A percentile compares a stretch with the other conserved stretches of the same genome.
These are phyloP conservation scores for Aramus guarauna DNA, from an alignment of 2,113 vertebrate genomes.

Conservation along the genomic window DNA sequence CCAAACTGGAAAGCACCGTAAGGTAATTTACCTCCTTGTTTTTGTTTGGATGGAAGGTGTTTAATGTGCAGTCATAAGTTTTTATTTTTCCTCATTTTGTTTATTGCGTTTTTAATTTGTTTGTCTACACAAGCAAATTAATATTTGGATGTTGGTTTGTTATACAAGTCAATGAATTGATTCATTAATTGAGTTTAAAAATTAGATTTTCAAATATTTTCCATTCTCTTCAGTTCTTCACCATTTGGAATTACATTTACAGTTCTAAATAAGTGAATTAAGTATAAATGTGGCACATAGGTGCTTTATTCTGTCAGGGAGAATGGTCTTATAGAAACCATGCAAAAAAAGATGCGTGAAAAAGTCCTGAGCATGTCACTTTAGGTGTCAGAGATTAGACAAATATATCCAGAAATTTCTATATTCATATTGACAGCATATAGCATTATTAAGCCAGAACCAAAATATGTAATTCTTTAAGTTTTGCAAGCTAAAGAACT, in stretches of 20 bases:
- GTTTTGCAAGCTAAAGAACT: background rate
- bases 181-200: background rate
- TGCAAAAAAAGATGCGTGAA: background rate
- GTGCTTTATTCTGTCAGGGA: background rate
- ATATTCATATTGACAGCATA: background rate
- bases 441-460: background rate
- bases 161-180: background rate
- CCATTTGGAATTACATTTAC: background rate
- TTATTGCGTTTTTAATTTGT: background rate
- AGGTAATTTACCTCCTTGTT: background rate
- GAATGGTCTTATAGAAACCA: background rate
- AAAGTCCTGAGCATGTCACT: background rate
- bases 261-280: background rate
- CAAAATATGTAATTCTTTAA: background rate
- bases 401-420: background rate
- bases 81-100: background rate
- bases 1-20: background rate
- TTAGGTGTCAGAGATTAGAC: background rate
- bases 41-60: background rate
- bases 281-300: background rate
- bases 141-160: background rate
- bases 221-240: background rate
- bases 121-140: background rate
- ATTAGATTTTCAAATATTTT: background rate
- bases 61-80: background rate